Evolutionary conservation across 2,888 invertebrate genomes (phyloP), one percentile per base, ranked within the genome.

Genomic region (Pyralis farinalis): DNA sequence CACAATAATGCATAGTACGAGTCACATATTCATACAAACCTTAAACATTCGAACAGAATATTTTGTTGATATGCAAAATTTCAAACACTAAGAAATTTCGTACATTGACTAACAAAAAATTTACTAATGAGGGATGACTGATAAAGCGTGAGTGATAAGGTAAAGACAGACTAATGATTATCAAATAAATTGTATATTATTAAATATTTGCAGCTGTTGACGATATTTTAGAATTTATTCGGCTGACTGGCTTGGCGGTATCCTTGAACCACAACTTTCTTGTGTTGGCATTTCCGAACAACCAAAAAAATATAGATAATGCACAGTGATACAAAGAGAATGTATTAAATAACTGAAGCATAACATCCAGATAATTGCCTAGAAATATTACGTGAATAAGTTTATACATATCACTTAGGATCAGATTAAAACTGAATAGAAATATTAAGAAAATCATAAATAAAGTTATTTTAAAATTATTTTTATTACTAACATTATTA

Each of bases 241-340:
- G 16, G 16, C 4, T 16, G 3, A 3, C 4, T 16, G 16, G 4
- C 16, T 16, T 16, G 16, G 16, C 2, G 2, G 2, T 16, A 25
- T n/a, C 7, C n/a, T 22, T 30, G 3, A 20, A 30, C 86, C 86
- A 87, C 38, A 81, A 40, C 21, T 61, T 58, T 49, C 85, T 65
- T 0, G 87, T 87, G 3, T 69, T 69, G 1, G 61, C 58, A 43
- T 86, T 87, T 1, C 80, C 86, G 40, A 83, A 78, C 3, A 87
- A 58, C 87, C 87, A 87, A 50, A 86, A 87, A 6, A 68, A 46
- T 32, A 77, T 76, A 0, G 85, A 71, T 27, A 73, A 55, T 0
- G 76, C 74, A 54, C 82, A 84, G 28, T 84, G 76, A 47, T 78
- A 87, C 46, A 80, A 55, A 0, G 73, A 49, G 0, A 70, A 8